phyloP scores from a whole-genome alignment of 2,888 invertebrate genomes.

The Lycaena phlaeas region DNA sequence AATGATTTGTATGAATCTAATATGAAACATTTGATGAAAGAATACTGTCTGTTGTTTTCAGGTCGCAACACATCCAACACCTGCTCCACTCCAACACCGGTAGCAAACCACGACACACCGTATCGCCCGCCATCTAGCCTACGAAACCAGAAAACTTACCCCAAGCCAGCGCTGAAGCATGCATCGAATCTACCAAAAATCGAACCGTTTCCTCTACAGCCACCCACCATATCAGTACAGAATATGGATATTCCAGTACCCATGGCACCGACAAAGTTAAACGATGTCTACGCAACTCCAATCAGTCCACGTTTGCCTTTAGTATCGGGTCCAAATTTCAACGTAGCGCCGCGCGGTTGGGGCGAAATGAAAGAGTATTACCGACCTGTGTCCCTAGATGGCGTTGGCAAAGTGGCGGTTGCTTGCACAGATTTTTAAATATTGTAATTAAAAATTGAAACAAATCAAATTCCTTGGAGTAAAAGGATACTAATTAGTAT shows the following conservation, averaged over 20 bases:
- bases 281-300: constrained; percentile 61
- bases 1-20: too few relatives aligned
- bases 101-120: constrained; percentile 62
- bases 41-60: constrained; percentile 27
- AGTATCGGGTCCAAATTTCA: constrained; percentile 78
- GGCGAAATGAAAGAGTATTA: constrained; percentile 79
- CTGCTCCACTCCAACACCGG: constrained; percentile 55
- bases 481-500: constrained; percentile 6
- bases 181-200: constrained; percentile 54
- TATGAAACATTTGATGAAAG: too few relatives aligned
- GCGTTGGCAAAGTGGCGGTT: constrained; percentile 43
- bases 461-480: not conserved
- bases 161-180: constrained; percentile 58
- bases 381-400: constrained; percentile 81
- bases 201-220: constrained; percentile 60
- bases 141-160: constrained; percentile 61
- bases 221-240: constrained; percentile 43
- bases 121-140: constrained; percentile 65
- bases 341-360: constrained; percentile 89
- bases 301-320: constrained; percentile 52
- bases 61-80: constrained; percentile 65
- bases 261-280: constrained; percentile 59
- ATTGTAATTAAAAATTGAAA: not conserved
- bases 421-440: constrained; percentile 69
- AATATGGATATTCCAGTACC: constrained; percentile 49